A percentile compares a stretch with the other conserved stretches of the same genome.
Conservation (phyloP, 1,140 invertebrate genomes). For the Parapsyche elsis region DNA sequence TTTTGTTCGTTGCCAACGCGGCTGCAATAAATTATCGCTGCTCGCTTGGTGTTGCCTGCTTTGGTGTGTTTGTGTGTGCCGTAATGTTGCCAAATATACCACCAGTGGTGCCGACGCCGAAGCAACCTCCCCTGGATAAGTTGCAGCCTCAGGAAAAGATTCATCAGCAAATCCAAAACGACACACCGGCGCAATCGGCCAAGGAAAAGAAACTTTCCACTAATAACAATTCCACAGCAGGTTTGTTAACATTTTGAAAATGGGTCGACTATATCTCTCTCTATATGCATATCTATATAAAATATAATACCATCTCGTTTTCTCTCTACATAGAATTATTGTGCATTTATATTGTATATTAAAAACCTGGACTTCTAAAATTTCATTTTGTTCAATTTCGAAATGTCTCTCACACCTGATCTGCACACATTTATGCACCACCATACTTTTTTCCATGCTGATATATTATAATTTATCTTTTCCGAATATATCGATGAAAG, state of each 20-base stretch:
- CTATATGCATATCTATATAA: background rate
- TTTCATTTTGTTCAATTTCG: too few species aligned
- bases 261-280: background rate
- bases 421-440: too few species aligned
- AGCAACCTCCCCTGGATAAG: conserved; percentile 30
- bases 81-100: conserved; percentile 29
- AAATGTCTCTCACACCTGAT: too few species aligned
- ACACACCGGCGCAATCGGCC: conserved; percentile 3
- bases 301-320: too few species aligned
- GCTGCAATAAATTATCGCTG: conserved; percentile 44
- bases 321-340: too few species aligned
- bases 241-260: conserved; percentile 36
- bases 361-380: too few species aligned
- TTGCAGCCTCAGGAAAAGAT: conserved; percentile 23
- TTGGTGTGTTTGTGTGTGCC: conserved; percentile 45
- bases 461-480: too few species aligned
- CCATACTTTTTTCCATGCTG: too few species aligned
- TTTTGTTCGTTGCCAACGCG: conserved; percentile 40
- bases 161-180: conserved; percentile 27
- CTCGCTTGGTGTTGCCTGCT: conserved; percentile 41
- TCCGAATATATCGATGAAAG: too few species aligned
- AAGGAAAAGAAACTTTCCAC: conserved; percentile 37
- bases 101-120: conserved; percentile 25
- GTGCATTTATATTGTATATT: too few species aligned
- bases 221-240: conserved; percentile 29